Evolutionary conservation across 2,888 invertebrate species (phyloP).

Genomic region (Hymenopus coronatus): DNA sequence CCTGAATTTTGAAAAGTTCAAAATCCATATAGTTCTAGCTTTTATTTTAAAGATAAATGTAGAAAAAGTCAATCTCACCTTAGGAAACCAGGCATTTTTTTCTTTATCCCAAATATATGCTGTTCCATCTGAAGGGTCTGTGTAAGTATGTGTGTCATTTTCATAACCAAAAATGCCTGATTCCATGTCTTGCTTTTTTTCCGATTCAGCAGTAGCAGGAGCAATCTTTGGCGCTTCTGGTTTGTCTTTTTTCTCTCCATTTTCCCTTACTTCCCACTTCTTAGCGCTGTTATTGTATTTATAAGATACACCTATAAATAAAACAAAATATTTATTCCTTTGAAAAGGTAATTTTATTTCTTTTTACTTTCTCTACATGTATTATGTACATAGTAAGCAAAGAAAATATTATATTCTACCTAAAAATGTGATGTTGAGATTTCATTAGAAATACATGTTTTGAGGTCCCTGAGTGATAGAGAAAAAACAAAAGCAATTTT

Average conservation of each 20-base stretch:
- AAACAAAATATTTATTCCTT: background rate
- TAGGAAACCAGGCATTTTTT: conserved; percentile 95
- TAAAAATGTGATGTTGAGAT: too few species aligned
- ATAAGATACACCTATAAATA: conserved; percentile 45
- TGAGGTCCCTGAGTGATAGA: too few species aligned
- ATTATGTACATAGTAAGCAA: too few species aligned
- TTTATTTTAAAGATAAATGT: background rate
- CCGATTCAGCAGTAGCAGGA: conserved; percentile 37
- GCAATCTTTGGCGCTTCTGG: conserved; percentile 37
- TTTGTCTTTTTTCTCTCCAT: conserved; percentile 27
- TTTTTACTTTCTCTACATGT: too few species aligned
- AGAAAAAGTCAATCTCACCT: conserved; percentile 48
- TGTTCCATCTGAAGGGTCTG: conserved; percentile 79
- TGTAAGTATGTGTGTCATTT: conserved; percentile 75
- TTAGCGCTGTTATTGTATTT: conserved; percentile 58
- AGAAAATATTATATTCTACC: too few species aligned
- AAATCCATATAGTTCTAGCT: too few species aligned
- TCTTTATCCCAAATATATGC: conserved; percentile 88
- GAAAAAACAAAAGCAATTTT: too few species aligned
- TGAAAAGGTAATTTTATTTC: background rate
- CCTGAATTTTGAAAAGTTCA: too few species aligned
- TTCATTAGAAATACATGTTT: too few species aligned
- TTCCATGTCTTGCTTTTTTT: conserved; percentile 40
- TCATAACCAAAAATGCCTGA: conserved; percentile 64
- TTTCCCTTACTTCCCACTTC: conserved; percentile 56